A percentile compares a stretch with the other conserved stretches of the same genome.
These are phyloP conservation scores for Triplophysa bombifrons DNA, from an alignment of 2,797 vertebrate genomes.

Conservation along the genomic window DNA sequence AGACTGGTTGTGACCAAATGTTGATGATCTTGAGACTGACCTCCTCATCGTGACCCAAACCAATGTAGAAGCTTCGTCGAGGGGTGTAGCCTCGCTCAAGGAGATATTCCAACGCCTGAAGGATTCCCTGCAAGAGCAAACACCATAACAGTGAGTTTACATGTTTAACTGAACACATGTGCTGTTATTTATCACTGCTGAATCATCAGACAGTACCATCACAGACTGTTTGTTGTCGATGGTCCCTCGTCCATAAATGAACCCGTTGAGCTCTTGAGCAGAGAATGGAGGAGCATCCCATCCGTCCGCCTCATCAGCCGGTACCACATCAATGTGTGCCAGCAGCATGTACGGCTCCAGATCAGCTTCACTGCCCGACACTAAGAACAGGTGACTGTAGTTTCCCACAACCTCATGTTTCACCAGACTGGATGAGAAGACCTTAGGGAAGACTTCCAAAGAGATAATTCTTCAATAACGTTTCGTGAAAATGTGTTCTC, in stretches of 20 bases:
- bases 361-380: conserved; percentile 79
- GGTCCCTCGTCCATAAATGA: conserved; percentile 92
- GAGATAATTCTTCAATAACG: background rate
- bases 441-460: conserved; percentile 83
- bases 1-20: background rate
- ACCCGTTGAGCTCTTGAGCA: conserved; percentile 85
- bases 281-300: conserved; percentile 94
- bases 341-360: conserved; percentile 88
- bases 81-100: conserved; percentile 84
- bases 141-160: conserved; percentile 15
- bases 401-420: conserved; percentile 84
- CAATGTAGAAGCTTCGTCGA: conserved; percentile 87
- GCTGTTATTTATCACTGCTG: conserved; percentile 7
- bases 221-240: conserved; percentile 89
- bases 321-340: conserved; percentile 96
- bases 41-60: conserved; percentile 93
- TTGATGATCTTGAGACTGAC: conserved; percentile 61
- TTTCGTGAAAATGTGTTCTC: too few relatives aligned
- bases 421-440: conserved; percentile 87
- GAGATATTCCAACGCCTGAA: conserved; percentile 90
- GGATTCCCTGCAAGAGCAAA: conserved; percentile 79
- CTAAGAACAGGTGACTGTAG: conserved; percentile 90
- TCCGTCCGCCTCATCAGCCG: conserved; percentile 82
- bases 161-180: conserved; percentile 2
- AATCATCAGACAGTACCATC: conserved; percentile 76